These are phyloP conservation scores for Emydoidea blandingii DNA, from an alignment of 2,797 vertebrate genomes.

Conservation along the genomic window DNA sequence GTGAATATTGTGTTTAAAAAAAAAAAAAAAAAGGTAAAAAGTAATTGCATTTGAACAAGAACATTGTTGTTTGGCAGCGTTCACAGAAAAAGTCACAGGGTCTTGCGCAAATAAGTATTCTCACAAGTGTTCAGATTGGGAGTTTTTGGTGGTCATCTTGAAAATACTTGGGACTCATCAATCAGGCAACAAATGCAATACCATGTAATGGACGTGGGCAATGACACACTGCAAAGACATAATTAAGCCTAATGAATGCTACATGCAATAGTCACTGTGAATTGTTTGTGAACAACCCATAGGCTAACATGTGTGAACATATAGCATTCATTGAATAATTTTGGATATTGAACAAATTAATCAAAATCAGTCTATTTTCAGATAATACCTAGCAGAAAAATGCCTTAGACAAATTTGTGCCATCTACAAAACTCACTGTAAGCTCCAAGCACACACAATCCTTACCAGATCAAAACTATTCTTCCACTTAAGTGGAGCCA, in stretches of 20 bases:
- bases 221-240: fast-evolving
- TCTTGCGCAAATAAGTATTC: neutral
- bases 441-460: neutral
- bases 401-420: neutral
- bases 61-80: neutral
- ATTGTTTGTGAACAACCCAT: neutral
- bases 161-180: neutral
- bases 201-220: neutral
- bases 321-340: neutral
- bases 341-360: neutral
- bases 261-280: neutral
- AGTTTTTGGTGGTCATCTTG: neutral
- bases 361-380: neutral
- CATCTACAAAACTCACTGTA: neutral
- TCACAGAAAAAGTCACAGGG: fast-evolving
- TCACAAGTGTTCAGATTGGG: neutral
- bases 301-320: neutral
- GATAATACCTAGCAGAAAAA: neutral
- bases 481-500: neutral
- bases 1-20: neutral
- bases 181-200: neutral
- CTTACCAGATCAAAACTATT: neutral
- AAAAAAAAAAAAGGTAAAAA: neutral
- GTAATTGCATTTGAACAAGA: neutral
- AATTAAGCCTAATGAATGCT: neutral